Evolutionary conservation across 2,797 vertebrate species (phyloP), one percentile per base, ranked within the genome.

Genomic region (Lepus townsendii): DNA sequence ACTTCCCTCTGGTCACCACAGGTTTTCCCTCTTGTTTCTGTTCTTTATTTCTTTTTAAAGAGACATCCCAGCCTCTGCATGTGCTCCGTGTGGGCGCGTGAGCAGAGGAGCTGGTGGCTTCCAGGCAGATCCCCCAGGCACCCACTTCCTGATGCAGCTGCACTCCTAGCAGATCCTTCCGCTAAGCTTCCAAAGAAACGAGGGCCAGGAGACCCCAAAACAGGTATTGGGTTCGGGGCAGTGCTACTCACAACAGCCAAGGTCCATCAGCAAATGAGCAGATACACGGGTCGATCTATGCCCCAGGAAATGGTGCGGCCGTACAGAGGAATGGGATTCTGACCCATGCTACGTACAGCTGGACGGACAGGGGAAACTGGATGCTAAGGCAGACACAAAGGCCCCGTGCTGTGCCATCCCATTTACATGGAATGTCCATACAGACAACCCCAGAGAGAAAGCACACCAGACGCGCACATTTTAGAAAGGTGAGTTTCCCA

Each of bases 31-130:
- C 62, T 88, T 73, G 95, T 96, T 97, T 96, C 94, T 96, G 95
- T 97, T 96, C 96, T 97, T 88, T 84, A 88, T 95, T 97, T 96
- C 68, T 89, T 91, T 89, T 95, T 96, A 95, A 96, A 97, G 90
- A 86, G 71, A 95, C 22, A 73, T 88, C 32, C 8, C 30, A 7
- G 60, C 85, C 63, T 62, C 62, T 9, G 3, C 16, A 57, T 65
- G 7, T 19, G 68, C 19, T 4, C 2, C 0, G 38, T 38, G 24
- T 52, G 20, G 7, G 38, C n/a, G 42, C 1, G 7, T 47, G 42
- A 47, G 8, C 42, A 22, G 30, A 30, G 30, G 17, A 75, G 7
- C 7, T 30, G 10, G 62, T 19, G 2, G 1, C 7, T 57, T 50
- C 83, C 7, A 5, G 57, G 35, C 2, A 3, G 11, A 16, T 17